A percentile compares a stretch with the other conserved stretches of the same genome.
These are phyloP conservation scores for Eretmochelys imbricata DNA, from an alignment of 2,113 vertebrate species.

Conservation along the genomic window DNA sequence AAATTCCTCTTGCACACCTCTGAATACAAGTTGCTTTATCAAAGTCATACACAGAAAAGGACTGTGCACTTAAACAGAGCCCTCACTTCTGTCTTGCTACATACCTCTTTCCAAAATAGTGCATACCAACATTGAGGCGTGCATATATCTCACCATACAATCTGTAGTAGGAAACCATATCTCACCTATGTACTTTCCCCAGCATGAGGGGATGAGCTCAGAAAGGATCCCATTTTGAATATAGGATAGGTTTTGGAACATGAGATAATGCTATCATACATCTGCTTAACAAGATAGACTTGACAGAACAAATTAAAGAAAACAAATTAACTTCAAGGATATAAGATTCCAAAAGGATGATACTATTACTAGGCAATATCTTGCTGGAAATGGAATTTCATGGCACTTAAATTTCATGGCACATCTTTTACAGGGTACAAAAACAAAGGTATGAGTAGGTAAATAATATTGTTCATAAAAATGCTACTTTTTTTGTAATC, in stretches of 20 bases:
- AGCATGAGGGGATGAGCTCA: background rate
- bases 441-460: background rate
- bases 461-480: background rate
- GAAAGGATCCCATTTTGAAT: background rate
- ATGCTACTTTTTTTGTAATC: background rate
- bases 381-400: background rate
- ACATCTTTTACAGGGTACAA: background rate
- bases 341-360: background rate
- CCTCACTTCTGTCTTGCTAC: background rate
- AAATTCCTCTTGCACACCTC: background rate
- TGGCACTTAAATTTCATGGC: background rate
- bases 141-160: background rate
- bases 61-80: background rate
- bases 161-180: background rate
- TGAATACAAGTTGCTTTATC: background rate
- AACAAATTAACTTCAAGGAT: background rate
- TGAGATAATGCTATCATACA: background rate
- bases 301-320: background rate
- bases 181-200: background rate
- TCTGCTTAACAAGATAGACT: background rate
- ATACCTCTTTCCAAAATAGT: background rate
- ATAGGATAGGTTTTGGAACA: background rate
- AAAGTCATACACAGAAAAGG: background rate
- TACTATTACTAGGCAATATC: background rate
- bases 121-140: background rate